A percentile compares a stretch with the other conserved stretches of the same genome.
Conservation (phyloP, 2,113 vertebrate species). For the Malaclemys terrapin region DNA sequence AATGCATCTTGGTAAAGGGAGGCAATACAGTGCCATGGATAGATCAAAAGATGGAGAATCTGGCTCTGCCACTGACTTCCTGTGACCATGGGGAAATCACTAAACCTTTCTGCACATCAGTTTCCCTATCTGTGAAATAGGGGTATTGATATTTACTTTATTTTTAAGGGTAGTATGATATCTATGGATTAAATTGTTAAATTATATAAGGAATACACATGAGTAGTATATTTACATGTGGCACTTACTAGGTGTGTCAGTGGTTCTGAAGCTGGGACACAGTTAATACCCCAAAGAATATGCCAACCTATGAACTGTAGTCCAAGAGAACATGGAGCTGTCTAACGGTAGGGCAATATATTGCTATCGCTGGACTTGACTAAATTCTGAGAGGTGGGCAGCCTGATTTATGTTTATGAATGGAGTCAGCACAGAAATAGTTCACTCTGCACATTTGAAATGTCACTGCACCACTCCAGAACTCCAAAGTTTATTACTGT, state of each 20-base stretch:
- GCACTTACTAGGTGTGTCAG: neutral
- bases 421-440: neutral
- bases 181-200: neutral
- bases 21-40: neutral
- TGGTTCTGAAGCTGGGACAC: neutral
- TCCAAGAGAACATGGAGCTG: neutral
- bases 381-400: neutral
- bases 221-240: neutral
- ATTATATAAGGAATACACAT: neutral
- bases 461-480: neutral
- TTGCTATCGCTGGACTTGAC: neutral
- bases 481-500: neutral
- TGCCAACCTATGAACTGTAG: neutral
- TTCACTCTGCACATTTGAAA: neutral
- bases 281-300: neutral
- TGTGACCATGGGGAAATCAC: neutral
- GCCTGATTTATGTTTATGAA: neutral
- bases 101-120: neutral
- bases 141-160: neutral
- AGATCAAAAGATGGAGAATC: neutral
- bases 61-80: neutral
- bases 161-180: neutral
- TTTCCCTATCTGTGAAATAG: neutral
- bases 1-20: neutral
- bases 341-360: neutral